Conservation (phyloP, 1,140 invertebrate genomes). For the Anastrepha ludens region DNA sequence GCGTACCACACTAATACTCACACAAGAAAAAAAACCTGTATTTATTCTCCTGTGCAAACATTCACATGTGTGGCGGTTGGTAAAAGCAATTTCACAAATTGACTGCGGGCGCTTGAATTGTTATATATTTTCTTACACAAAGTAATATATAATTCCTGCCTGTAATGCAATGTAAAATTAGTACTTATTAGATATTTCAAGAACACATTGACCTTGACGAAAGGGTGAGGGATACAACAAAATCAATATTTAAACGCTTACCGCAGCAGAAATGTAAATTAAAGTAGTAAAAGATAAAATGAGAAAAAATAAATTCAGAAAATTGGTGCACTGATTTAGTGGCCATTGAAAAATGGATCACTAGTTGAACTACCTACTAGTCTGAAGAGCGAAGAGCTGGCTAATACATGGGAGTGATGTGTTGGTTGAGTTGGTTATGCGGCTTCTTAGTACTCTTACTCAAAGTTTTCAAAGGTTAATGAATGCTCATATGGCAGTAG, state of each 20-base stretch:
- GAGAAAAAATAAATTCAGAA: not conserved
- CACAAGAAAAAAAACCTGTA: too few relatives aligned
- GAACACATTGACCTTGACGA: not conserved
- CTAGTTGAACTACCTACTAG: too few relatives aligned
- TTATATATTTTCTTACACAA: not conserved
- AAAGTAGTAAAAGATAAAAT: not conserved
- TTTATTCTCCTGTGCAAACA: too few relatives aligned
- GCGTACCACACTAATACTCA: too few relatives aligned
- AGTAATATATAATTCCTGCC: not conserved
- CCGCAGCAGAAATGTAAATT: not conserved
- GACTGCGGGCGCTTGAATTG: not conserved
- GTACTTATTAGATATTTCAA: constrained; percentile 19
- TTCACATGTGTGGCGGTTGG: not conserved
- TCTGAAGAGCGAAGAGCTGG: too few relatives aligned
- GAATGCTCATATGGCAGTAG: not conserved
- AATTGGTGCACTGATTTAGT: not conserved
- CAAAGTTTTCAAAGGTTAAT: not conserved
- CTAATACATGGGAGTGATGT: too few relatives aligned
- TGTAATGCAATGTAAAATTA: not conserved
- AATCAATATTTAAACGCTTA: constrained; percentile 26
- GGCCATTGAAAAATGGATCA: too few relatives aligned
- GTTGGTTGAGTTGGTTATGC: too few relatives aligned
- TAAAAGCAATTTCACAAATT: not conserved
- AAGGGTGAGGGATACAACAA: not conserved
- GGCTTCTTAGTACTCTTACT: too few relatives aligned